phyloP scores from a whole-genome alignment of 1,140 invertebrate genomes.

The Akabosia matsudoensis region DNA sequence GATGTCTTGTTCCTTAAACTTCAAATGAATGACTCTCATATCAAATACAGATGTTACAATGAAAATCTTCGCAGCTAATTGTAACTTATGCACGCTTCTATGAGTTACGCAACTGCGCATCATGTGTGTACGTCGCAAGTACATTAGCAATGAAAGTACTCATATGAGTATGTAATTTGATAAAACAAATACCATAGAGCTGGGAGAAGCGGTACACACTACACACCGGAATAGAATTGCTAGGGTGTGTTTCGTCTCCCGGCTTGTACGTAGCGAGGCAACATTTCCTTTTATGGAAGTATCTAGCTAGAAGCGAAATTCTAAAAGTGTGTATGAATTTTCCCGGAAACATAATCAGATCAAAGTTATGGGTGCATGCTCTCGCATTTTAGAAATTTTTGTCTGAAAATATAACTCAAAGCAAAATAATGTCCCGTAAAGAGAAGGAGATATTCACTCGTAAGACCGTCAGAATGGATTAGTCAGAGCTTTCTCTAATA shows the following conservation, averaged over 20 bases:
- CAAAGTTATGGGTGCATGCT: not conserved
- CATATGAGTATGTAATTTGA: too few species aligned
- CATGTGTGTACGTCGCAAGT: too few species aligned
- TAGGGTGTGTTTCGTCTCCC: not conserved
- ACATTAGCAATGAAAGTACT: too few species aligned
- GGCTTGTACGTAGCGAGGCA: not conserved
- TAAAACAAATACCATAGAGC: too few species aligned
- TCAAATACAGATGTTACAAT: not conserved
- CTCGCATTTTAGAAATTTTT: too few species aligned
- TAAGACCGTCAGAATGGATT: too few species aligned
- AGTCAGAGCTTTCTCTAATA: too few species aligned
- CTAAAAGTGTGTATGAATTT: not conserved
- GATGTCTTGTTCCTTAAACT: not conserved
- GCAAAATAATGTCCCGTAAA: too few species aligned
- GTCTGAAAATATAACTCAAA: too few species aligned
- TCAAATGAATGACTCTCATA: not conserved
- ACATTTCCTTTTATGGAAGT: conserved; percentile 16
- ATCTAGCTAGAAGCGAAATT: not conserved
- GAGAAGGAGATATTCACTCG: too few species aligned
- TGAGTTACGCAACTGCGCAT: too few species aligned
- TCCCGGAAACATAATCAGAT: not conserved
- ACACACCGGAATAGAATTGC: not conserved
- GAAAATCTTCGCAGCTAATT: not conserved
- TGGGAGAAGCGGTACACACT: too few species aligned
- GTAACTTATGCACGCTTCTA: not conserved